Base-by-base conservation (phyloP, 2,797 vertebrate genomes). In the Rhodeus uyekii region DNA sequence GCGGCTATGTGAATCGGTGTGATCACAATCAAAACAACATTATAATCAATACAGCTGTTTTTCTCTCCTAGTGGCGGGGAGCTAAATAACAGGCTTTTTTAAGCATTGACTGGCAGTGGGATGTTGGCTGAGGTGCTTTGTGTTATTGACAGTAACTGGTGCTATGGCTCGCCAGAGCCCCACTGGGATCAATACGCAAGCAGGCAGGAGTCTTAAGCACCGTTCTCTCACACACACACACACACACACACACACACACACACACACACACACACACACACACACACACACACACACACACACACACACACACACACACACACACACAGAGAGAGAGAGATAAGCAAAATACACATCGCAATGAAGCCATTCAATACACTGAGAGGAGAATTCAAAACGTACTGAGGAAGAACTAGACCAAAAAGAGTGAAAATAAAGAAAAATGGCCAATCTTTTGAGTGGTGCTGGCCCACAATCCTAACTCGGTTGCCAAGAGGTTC, bases 61-160 rank as follows among this genome's bases (percentile, higher is more conserved):
- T 67, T 83, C 73, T 76, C 9, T 63, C 58, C 42, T 22, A 19
- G 50, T 78, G 68, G 36, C 39, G 44, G 88, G 87, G 87, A 91
- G 87, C 82, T 84, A 90, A 90, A 90, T 92, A 90, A 87, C 68
- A 85, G 87, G 90, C 88, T 88, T 55, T 86, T 58, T 76, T 55
- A 86, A 84, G 76, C 85, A 91, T 93, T 89, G 84, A 89, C 90
- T 90, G 89, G 90, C 90, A 87, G n/a, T 85, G 88, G 85, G 88
- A 87, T 89, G 84, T 89, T 85, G 83, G 88, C 87, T 92, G 91
- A 92, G 92, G 55, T 42, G 67, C 72, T 77, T 84, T 91, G 90
- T 87, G 69, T 84, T 89, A 94, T 93, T 38, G 92, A 93, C 90
- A 88, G 88, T 84, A 87, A 86, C 90, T 83, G 86, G 87, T 90